These are phyloP conservation scores for Lasiommata megera DNA, from an alignment of 2,888 invertebrate species.

Conservation along the genomic window DNA sequence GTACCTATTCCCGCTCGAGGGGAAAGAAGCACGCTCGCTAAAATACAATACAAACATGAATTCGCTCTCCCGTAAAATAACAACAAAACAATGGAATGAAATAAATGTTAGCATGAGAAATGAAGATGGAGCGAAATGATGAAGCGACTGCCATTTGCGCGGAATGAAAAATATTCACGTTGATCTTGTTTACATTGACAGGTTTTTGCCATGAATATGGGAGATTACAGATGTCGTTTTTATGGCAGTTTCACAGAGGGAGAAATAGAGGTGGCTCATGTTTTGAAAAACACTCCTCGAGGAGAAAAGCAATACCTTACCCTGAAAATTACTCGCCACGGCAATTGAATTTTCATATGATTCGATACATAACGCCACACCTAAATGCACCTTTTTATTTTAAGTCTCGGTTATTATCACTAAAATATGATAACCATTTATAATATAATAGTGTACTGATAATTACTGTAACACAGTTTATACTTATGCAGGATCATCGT, in stretches of 20 bases:
- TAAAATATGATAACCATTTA: too few species aligned
- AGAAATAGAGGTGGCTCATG: too few species aligned
- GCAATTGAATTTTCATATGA: too few species aligned
- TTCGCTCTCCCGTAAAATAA: constrained; percentile 32
- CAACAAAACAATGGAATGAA: constrained; percentile 66
- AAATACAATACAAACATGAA: constrained; percentile 34
- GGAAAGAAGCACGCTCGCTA: constrained; percentile 27
- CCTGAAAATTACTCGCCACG: too few species aligned
- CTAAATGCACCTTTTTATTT: too few species aligned
- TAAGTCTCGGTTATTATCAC: too few species aligned
- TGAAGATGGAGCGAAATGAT: constrained; percentile 45
- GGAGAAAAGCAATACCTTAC: too few species aligned
- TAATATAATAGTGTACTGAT: too few species aligned
- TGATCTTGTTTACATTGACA: constrained; percentile 20
- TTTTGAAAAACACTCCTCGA: too few species aligned
- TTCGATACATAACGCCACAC: too few species aligned
- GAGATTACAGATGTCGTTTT: constrained; percentile 1
- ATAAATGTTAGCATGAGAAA: constrained; percentile 63
- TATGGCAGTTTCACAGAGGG: not conserved
- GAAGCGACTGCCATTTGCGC: constrained; percentile 24
- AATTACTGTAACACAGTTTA: too few species aligned
- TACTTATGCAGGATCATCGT: too few species aligned
- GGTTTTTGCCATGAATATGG: constrained; percentile 8
- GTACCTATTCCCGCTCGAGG: constrained; percentile 24
- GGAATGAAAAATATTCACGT: constrained; percentile 15